Base-by-base conservation (phyloP, 2,888 invertebrate species). In the Antheraea yamamai region DNA sequence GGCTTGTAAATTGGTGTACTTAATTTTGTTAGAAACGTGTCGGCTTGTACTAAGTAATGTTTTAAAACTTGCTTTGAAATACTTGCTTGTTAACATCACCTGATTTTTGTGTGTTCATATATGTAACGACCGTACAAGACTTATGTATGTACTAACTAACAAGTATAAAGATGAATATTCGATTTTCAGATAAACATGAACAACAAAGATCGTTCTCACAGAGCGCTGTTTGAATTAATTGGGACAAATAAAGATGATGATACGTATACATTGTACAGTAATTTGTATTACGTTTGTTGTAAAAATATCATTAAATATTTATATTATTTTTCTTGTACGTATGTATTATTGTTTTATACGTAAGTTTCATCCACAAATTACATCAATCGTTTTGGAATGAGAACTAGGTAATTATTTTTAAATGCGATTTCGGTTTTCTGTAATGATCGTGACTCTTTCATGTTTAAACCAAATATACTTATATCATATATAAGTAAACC, bases 191-290 rank as follows among this genome's bases (percentile, higher is more conserved):
- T 16, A 16, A 26, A 12, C 72, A 77, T 18, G 77, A 75, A 14
- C 47, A 55, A 35, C 39, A 39, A 26, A 70, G 26, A 55, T 8
- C 75, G 10, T 66, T 78, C 0, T 8, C 30, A 10, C 79, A 75
- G 66, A 81, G 75, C 72, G 76, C 66, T 55, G 58, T 78, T 35
- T 79, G 78, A 74, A 85, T 85, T 26, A 80, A 82, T 76, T 85
- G 81, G 81, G 74, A 83, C 73, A 79, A 77, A 47, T 74, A 73
- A 75, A 12, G 7, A n/a, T n/a, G 58, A 20, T 8, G 23, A 61
- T 23, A 14, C 52, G 10, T 1, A 26, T 61, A 7, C n/a, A 14
- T 14, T 75, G 23, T 10, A 4, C n/a, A 39, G 18, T 74, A 14
- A n/a, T 39, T n/a, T 14, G n/a, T 30, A 6, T 3, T 30, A 14